Conservation (phyloP, 23 tunicate species). For the Halocynthia aurantium region DNA sequence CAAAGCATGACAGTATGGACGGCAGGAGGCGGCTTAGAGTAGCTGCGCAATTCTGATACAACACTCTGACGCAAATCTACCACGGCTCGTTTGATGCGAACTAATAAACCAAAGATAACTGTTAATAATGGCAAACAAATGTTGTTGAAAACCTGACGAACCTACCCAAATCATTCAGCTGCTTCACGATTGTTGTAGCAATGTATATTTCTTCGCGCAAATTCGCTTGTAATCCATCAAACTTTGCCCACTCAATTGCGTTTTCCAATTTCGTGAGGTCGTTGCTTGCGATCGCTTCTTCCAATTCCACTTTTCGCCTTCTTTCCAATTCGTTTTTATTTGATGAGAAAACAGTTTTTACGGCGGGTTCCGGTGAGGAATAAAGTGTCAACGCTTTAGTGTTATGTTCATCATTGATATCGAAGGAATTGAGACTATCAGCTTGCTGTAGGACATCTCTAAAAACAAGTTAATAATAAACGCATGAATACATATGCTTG, state of each 20-base stretch:
- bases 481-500: too few species aligned
- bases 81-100: neutral
- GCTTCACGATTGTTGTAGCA: neutral
- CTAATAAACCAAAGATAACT: neutral
- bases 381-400: too few species aligned
- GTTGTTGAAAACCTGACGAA: neutral
- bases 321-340: neutral
- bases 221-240: constrained; percentile 20
- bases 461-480: too few species aligned
- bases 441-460: too few species aligned
- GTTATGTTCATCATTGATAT: too few species aligned
- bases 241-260: constrained; percentile 15
- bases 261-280: constrained; percentile 18
- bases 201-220: constrained; percentile 7
- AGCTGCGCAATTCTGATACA: constrained; percentile 19
- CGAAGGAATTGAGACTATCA: too few species aligned
- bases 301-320: neutral
- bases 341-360: too few species aligned
- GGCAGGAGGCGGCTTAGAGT: constrained; percentile 16
- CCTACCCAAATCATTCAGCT: constrained; percentile 16
- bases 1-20: constrained; percentile 24
- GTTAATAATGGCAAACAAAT: neutral
- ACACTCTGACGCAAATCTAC: constrained; percentile 11
- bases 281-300: constrained; percentile 8
- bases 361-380: too few species aligned